Conservation (phyloP, 2,797 vertebrate species). For the Helostoma temminkii region DNA sequence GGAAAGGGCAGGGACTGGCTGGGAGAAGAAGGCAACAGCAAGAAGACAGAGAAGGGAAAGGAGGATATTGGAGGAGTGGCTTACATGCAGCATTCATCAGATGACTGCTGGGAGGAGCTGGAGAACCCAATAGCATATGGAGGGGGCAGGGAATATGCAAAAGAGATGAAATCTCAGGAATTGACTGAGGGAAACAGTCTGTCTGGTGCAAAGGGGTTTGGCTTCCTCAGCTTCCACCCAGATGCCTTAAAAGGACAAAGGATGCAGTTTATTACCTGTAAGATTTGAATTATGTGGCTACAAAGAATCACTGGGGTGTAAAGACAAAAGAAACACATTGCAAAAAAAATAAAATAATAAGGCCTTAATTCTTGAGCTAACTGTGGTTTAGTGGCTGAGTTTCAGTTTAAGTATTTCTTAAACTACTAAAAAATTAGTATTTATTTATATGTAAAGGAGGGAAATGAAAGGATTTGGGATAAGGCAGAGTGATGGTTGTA, state of each 20-base stretch:
- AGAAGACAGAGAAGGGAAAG: conserved; percentile 69
- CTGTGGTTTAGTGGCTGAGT: not conserved
- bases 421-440: too few relatives aligned
- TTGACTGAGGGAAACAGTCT: conserved; percentile 49
- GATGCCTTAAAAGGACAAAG: conserved; percentile 76
- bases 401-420: too few relatives aligned
- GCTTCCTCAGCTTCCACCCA: conserved; percentile 55
- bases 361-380: not conserved
- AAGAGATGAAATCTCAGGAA: conserved; percentile 57
- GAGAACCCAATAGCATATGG: conserved; percentile 52
- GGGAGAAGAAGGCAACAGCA: conserved; percentile 69
- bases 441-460: too few relatives aligned
- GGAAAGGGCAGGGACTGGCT: conserved; percentile 82
- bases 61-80: conserved; percentile 57
- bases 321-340: conserved; percentile 17
- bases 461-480: not conserved
- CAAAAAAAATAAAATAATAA: too few relatives aligned
- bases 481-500: conserved; percentile 6
- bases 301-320: conserved; percentile 16
- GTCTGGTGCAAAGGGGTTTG: conserved; percentile 81
- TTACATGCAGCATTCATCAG: conserved; percentile 53
- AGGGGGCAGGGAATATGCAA: conserved; percentile 65
- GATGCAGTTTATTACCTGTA: conserved; percentile 51
- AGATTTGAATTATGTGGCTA: conserved; percentile 25
- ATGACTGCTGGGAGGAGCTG: conserved; percentile 61